Evolutionary conservation across 2,888 invertebrate species (phyloP).

Genomic region (Pycnomerus fuliginosus): DNA sequence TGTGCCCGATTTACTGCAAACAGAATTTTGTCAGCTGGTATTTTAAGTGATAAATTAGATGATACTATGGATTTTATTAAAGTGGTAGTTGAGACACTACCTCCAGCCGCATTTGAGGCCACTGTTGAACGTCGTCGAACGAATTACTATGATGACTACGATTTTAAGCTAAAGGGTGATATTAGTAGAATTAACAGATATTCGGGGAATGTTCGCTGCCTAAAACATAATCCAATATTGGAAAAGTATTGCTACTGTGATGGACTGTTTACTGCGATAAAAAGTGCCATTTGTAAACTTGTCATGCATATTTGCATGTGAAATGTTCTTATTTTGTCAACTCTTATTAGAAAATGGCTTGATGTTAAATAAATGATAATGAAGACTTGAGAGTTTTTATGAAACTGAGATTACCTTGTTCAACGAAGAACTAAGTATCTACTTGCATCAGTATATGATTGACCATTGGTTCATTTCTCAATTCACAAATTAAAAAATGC

Average conservation of each 20-base stretch:
- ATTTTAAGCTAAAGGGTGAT: slow-evolving; percentile 57
- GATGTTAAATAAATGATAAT: too few species aligned
- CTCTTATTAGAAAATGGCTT: too few species aligned
- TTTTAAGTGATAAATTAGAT: slow-evolving; percentile 31
- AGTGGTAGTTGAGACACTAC: slow-evolving; percentile 64
- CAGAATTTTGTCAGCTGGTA: slow-evolving; percentile 35
- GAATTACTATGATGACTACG: slow-evolving; percentile 4
- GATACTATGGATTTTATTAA: slow-evolving; percentile 57
- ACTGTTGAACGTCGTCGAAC: slow-evolving; percentile 57
- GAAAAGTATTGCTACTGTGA: slow-evolving; percentile 61
- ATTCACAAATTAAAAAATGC: too few species aligned
- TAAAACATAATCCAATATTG: slow-evolving; percentile 53
- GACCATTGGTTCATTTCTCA: too few species aligned
- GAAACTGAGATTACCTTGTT: neutral
- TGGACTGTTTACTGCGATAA: slow-evolving; percentile 22
- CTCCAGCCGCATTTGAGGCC: slow-evolving; percentile 69
- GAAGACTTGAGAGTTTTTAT: too few species aligned
- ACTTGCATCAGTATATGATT: too few species aligned
- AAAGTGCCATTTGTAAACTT: slow-evolving; percentile 26
- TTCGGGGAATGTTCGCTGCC: slow-evolving; percentile 55
- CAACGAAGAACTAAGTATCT: too few species aligned
- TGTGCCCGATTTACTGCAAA: slow-evolving; percentile 35
- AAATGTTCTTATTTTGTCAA: neutral
- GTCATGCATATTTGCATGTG: slow-evolving; percentile 12
- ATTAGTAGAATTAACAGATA: slow-evolving; percentile 64